Base-by-base conservation (phyloP, 2,888 invertebrate genomes). In the Pterobdella sp. region DNA sequence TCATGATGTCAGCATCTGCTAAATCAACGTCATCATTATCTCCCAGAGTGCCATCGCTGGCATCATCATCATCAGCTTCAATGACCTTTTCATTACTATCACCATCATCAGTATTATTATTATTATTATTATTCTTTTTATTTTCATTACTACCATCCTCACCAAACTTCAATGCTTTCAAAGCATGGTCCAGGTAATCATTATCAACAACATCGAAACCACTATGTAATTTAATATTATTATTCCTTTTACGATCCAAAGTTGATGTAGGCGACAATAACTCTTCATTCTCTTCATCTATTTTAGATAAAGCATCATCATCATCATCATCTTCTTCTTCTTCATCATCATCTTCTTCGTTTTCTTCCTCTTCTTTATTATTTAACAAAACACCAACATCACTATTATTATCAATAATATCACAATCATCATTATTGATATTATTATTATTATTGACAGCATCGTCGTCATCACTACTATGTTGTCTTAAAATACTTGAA, bases 21-120 rank as follows among this genome's bases (percentile, higher is more conserved):
- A 14, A 14, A 65, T 35, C 65, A 29, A 7, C 63, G 10, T 29
- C 26, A 65, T 65, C 35, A n/a, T 35, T 35, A 18, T 35, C 35
- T 34, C 32, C 34, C 31, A 65, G 18, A 2, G 34, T 34, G 31
- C 65, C 65, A 29, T 65, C 32, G 32, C 65, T 34, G 7, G 14
- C 68, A 68, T 68, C 68, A 68, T 68, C 68, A 68, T 68, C 68
- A 26, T 37, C 68, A 68, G 35, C 68, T 10, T 64, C 64, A n/a
- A n/a, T n/a, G n/a, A n/a, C n/a, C n/a, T n/a, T n/a, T n/a, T n/a
- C n/a, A n/a, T n/a, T n/a, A 56, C 26, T 26, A 56, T 56, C 60
- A 56, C 26, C n/a, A 18, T n/a, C 60, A 68, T 68, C 68, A 37
- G 10, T 42, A n/a, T 68, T 42, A 37, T 37, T 29, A 7, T 36